Conservation (phyloP, 2,888 invertebrate genomes). For the Dryococelus australis region DNA sequence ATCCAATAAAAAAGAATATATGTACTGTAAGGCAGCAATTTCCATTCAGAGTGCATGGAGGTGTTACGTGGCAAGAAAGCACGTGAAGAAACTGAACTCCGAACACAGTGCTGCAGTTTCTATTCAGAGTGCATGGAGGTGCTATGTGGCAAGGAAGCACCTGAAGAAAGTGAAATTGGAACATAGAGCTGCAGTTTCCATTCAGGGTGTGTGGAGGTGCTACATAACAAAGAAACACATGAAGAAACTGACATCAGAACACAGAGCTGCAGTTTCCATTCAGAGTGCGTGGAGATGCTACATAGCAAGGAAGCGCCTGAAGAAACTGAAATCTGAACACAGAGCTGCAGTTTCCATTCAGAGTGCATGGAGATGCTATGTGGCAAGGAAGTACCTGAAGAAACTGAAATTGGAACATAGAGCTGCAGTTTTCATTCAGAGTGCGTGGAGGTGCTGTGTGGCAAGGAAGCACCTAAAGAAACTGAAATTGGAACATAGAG, state of each 20-base stretch:
- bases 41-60: neutral
- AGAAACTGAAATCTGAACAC: conserved; percentile 41
- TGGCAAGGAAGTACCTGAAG: conserved; percentile 46
- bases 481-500: too few species aligned
- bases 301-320: conserved; percentile 53
- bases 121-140: conserved; percentile 45
- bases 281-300: conserved; percentile 61
- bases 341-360: conserved; percentile 25
- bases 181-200: too few species aligned
- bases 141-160: too few species aligned
- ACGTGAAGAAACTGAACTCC: conserved; percentile 47
- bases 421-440: conserved; percentile 44
- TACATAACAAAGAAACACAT: neutral
- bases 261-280: conserved; percentile 54
- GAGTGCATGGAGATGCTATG: neutral
- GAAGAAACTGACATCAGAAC: neutral
- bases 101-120: conserved; percentile 45
- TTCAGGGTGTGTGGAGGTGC: conserved; percentile 40
- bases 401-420: conserved; percentile 41
- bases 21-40: too few species aligned
- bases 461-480: too few species aligned
- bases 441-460: conserved; percentile 44
- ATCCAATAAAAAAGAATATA: too few species aligned
- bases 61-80: conserved; percentile 19
- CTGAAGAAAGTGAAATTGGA: too few species aligned